Evolutionary conservation across 2,888 invertebrate genomes (phyloP).

Genomic region (Hoplodrina ambigua): DNA sequence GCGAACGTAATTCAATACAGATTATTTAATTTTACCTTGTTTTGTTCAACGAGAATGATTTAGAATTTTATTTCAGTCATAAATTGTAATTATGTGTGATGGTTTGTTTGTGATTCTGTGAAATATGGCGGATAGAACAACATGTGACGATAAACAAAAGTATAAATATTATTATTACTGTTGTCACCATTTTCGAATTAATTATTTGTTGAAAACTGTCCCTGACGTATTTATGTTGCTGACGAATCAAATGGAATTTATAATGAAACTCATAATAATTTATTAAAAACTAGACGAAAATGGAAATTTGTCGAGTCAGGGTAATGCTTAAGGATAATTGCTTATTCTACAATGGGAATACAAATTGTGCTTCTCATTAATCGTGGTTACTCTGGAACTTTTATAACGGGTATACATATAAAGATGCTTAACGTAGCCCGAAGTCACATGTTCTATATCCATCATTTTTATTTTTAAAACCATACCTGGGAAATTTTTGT

Average conservation of each 20-base stretch:
- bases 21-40: slow-evolving; percentile 72
- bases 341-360: not conserved
- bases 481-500: too few relatives aligned
- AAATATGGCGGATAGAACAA: slow-evolving; percentile 28
- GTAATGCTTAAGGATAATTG: too few relatives aligned
- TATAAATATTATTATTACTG: slow-evolving; percentile 28
- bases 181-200: slow-evolving; percentile 28
- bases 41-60: slow-evolving; percentile 56
- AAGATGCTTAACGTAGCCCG: too few relatives aligned
- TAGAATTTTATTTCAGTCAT: slow-evolving; percentile 55
- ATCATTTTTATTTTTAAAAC: too few relatives aligned
- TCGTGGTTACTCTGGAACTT: not conserved
- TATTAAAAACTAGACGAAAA: not conserved
- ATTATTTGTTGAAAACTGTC: slow-evolving; percentile 29
- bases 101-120: slow-evolving; percentile 37
- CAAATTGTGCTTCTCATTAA: not conserved
- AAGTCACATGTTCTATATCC: too few relatives aligned
- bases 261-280: slow-evolving; percentile 1
- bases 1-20: slow-evolving; percentile 72
- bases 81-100: slow-evolving; percentile 42
- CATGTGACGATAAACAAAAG: slow-evolving; percentile 37
- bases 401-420: not conserved
- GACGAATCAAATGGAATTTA: slow-evolving; percentile 19
- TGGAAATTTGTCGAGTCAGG: not conserved
- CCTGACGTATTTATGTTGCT: slow-evolving; percentile 12